phyloP scores from a whole-genome alignment of 2,113 vertebrate species.

The Oryctolagus cuniculus region mOryCun1.1 NC_091432.1:128264501-128265000 shows the following conservation, averaged over 20 bases:
- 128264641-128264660: not conserved
- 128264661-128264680: not conserved
- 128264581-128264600: no score
- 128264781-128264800: not conserved
- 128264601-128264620: no score
- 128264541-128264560: no score
- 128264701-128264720: not conserved
- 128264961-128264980: constrained; percentile 88
- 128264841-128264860: not conserved
- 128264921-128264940: not conserved
- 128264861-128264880: not conserved
- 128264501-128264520: no score
- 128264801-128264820: not conserved
- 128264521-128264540: no score
- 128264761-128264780: constrained; percentile 55
- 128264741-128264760: constrained; percentile 50
- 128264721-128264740: not conserved
- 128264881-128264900: not conserved
- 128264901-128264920: constrained; percentile 52
- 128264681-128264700: constrained; percentile 51
- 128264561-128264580: no score
- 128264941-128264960: constrained; percentile 47
- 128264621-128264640: not conserved
- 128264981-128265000: constrained; percentile 81
- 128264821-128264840: not conserved